Conservation (phyloP, 2,797 vertebrate genomes). For the Lacerta agilis region DNA sequence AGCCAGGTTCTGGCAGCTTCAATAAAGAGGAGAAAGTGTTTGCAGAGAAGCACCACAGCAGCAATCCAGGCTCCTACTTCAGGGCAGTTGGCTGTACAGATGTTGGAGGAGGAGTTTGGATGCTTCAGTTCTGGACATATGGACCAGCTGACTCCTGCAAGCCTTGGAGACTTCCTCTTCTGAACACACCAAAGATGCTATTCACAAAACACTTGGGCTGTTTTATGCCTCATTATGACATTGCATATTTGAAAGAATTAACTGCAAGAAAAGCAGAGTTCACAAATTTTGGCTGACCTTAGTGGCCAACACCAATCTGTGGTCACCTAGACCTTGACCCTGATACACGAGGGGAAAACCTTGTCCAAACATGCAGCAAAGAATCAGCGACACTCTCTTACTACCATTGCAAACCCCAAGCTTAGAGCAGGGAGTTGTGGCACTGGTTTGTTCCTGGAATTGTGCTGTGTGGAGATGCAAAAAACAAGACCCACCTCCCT, state of each 20-base stretch:
- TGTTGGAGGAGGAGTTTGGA: neutral
- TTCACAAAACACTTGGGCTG: neutral
- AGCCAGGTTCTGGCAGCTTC: slow-evolving; percentile 40
- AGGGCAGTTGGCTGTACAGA: neutral
- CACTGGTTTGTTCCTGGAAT: neutral
- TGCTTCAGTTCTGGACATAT: neutral
- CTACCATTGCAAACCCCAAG: neutral
- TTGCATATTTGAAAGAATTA: too few relatives aligned
- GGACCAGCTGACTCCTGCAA: neutral
- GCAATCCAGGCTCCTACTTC: neutral
- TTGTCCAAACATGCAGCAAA: neutral
- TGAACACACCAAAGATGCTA: neutral
- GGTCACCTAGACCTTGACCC: neutral
- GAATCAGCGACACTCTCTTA: neutral
- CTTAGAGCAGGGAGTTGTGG: neutral
- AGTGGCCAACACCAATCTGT: neutral
- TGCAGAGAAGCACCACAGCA: slow-evolving; percentile 24
- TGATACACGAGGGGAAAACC: neutral
- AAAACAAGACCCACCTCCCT: neutral
- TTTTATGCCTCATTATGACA: neutral
- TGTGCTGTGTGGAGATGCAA: neutral
- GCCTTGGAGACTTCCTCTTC: neutral
- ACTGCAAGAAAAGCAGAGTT: neutral
- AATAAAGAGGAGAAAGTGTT: slow-evolving; percentile 7
- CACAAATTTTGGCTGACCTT: neutral